Evolutionary conservation across 2,113 vertebrate species (phyloP).

Genomic region (Sterrhoptilus dennistouni): DNA sequence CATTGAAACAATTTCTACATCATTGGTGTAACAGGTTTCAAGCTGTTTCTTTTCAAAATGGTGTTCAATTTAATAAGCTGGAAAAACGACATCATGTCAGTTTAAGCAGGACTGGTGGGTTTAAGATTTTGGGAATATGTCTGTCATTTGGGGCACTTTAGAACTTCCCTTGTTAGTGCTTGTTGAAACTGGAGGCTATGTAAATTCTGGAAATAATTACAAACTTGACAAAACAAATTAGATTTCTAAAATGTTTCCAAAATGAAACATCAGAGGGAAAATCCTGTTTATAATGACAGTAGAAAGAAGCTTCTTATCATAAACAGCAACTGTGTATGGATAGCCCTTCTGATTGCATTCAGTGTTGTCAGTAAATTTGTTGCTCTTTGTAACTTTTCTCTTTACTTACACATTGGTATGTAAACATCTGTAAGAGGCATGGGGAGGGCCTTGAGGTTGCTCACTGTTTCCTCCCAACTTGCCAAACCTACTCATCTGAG

Average conservation of each 20-base stretch:
- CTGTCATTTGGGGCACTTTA: neutral
- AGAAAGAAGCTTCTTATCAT: neutral
- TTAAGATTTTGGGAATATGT: neutral
- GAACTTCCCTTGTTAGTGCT: neutral
- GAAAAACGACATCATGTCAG: neutral
- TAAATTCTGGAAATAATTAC: conserved; percentile 26
- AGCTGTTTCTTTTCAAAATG: neutral
- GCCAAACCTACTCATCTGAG: neutral
- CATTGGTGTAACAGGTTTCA: neutral
- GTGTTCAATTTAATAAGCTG: neutral
- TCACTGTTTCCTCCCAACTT: neutral
- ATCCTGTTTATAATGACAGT: neutral
- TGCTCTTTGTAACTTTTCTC: neutral
- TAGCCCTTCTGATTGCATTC: neutral
- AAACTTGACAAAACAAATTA: neutral
- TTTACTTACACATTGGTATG: neutral
- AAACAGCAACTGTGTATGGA: neutral
- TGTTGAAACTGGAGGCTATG: neutral
- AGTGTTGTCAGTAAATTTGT: neutral
- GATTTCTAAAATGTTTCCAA: neutral
- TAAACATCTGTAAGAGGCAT: neutral
- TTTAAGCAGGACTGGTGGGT: neutral
- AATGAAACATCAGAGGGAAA: neutral
- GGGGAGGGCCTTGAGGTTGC: neutral
- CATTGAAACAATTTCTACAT: neutral